Evolutionary conservation across 2,888 invertebrate species (phyloP), one percentile per base, ranked within the genome.

Genomic region (Melanostoma scalare): DNA sequence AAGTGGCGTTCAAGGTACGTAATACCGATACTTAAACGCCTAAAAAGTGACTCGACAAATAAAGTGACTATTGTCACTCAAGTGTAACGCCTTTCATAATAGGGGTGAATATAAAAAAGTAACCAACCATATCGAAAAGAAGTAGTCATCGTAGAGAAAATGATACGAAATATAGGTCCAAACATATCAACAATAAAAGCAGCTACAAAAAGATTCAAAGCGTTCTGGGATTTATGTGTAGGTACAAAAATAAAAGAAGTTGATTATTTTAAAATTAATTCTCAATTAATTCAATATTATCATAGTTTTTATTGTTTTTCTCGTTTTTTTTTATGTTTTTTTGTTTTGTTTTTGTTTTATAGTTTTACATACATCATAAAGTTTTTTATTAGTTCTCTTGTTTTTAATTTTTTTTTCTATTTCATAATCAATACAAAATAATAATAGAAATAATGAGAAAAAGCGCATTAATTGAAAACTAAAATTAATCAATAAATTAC

Each of bases 401-500:
- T 20, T 20, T 20, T 20, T 20, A 20, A 20, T 8, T 69, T 79
- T 44, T 71, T 71, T 68, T 77, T 81, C 75, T 85, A 72, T 78
- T 80, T 69, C 55, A 73, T 79, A 79, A 55, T 80, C 72, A 76
- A 80, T 85, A 85, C 77, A 86, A 85, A 86, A 86, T 85, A 79
- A 82, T 78, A 86, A 86, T 81, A 76, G 72, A 80, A 68, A 63
- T 82, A 85, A 80, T 74, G 81, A 86, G 78, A 82, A 72, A 85
- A 86, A 80, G 80, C 81, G 81, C 81, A 86, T 86, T 85, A 86
- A 85, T 85, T 85, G 75, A 82, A 85, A 86, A 86, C 86, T 86
- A 86, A 86, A 86, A 86, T 86, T 86, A 86, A 85, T 85, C 71
- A 86, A 86, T 86, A 86, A 86, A 86, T 86, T 86, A 86, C 76